These are phyloP conservation scores for Cancer borealis DNA, from an alignment of 2,888 invertebrate species.

Conservation along the genomic window DNA sequence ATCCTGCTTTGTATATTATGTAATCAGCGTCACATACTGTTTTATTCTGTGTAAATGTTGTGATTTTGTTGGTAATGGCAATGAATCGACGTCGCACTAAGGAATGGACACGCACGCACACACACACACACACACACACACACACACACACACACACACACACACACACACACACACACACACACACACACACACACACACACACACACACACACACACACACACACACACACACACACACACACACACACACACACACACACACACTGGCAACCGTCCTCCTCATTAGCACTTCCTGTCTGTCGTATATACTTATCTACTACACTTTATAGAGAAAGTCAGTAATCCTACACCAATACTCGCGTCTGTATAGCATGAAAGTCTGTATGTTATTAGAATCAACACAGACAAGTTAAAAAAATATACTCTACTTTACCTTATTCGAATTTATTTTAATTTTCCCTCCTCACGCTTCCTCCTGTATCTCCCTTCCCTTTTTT, in stretches of 20 bases:
- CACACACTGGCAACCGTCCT: not conserved
- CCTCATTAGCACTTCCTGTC: not conserved
- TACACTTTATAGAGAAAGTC: not conserved
- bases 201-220: not conserved
- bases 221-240: no score
- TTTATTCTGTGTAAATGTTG: not conserved
- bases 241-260: not conserved
- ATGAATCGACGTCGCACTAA: not conserved
- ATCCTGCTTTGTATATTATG: not conserved
- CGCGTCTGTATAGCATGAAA: not conserved
- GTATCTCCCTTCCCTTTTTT: not conserved
- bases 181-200: not conserved
- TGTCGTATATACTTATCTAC: not conserved
- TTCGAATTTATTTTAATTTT: not conserved
- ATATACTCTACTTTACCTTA: not conserved
- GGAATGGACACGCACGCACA: not conserved
- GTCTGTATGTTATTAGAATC: not conserved
- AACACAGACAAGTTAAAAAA: not conserved
- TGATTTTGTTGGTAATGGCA: not conserved
- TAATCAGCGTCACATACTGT: not conserved
- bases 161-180: slow-evolving; percentile 32
- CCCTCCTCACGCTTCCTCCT: not conserved
- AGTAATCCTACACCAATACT: not conserved
- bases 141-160: slow-evolving; percentile 18
- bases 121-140: slow-evolving; percentile 32